Percentiles rank a stretch among this genome's conserved stretches.
phyloP scores from a whole-genome alignment of 2,113 vertebrate genomes.

The Eclectus roratus region DNA sequence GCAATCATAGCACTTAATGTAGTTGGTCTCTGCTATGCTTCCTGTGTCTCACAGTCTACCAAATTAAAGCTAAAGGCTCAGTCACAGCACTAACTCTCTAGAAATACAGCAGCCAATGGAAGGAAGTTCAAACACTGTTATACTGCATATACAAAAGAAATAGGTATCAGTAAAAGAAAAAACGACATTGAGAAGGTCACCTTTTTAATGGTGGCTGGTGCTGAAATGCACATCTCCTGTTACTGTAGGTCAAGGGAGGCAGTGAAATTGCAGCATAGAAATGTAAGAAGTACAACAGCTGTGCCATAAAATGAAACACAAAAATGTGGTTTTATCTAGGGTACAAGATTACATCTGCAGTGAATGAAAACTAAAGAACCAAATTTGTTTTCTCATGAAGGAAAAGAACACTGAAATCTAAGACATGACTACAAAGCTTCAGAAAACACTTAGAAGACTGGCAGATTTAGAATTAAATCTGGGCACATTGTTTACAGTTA shows the following conservation, averaged over 20 bases:
- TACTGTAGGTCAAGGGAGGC: background rate
- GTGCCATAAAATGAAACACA: background rate
- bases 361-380: background rate
- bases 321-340: background rate
- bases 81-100: background rate
- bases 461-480: background rate
- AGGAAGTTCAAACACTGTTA: background rate
- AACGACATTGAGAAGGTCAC: background rate
- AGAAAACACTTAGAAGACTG: background rate
- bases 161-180: background rate
- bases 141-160: background rate
- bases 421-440: background rate
- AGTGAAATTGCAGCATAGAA: background rate
- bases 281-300: background rate
- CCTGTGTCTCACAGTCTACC: background rate
- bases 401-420: background rate
- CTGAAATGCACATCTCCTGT: background rate
- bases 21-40: background rate
- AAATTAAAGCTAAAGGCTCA: background rate
- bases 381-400: background rate
- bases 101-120: background rate
- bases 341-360: background rate
- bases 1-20: background rate
- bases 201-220: background rate
- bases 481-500: background rate